These are phyloP conservation scores for Dendrocincla fuliginosa DNA, from an alignment of 2,797 vertebrate genomes.

Conservation along the genomic window DNA sequence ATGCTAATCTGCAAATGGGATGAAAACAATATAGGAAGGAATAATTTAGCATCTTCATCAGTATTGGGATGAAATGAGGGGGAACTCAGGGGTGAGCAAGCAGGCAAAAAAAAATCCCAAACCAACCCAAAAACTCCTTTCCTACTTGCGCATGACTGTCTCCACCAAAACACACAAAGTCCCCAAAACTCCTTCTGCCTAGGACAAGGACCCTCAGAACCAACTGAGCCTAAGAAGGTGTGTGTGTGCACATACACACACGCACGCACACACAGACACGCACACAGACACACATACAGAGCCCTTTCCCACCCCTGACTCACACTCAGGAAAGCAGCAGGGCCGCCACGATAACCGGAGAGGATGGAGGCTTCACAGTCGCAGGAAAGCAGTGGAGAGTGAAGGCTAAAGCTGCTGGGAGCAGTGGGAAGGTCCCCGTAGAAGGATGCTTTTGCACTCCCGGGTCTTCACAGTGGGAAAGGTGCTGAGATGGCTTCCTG, in stretches of 20 bases:
- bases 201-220: neutral
- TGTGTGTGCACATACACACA: rapidly evolving
- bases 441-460: neutral
- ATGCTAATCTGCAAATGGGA: conserved; percentile 57
- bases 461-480: neutral
- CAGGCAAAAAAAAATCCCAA: neutral
- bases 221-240: neutral
- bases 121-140: neutral
- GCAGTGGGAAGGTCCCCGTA: neutral
- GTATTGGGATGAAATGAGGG: neutral
- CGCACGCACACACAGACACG: too few species aligned
- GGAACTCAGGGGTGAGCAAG: neutral
- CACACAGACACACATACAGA: rapidly evolving
- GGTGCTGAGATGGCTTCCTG: conserved; percentile 44
- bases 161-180: neutral
- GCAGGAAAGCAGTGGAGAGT: neutral
- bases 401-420: neutral
- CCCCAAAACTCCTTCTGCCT: neutral
- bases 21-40: conserved; percentile 12
- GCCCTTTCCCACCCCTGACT: neutral
- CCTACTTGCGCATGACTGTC: neutral
- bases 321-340: neutral
- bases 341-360: neutral
- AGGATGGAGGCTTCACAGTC: neutral
- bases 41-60: conserved; percentile 15